A percentile compares a stretch with the other conserved stretches of the same genome.
Evolutionary conservation across 23 tunicate genomes (phyloP).

Genomic region (Trididemnum clinides): DNA sequence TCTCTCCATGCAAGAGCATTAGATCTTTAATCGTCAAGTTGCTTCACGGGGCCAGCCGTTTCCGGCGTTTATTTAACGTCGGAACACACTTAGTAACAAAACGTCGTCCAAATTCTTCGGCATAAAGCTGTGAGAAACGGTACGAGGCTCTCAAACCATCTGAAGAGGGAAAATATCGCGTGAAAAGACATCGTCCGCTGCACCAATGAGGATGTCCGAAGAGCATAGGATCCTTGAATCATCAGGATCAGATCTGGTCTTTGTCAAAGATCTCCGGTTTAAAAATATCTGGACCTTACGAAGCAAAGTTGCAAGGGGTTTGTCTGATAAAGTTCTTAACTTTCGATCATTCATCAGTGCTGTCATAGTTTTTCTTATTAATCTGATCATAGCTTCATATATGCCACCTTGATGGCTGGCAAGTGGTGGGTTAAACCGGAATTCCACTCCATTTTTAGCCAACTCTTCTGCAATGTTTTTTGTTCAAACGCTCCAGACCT

Average conservation of each 20-base stretch:
- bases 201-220: background rate
- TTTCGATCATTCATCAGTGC: background rate
- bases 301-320: background rate
- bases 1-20: too few species aligned
- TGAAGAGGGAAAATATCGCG: background rate
- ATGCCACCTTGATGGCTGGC: background rate
- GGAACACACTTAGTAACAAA: too few species aligned
- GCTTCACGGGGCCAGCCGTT: too few species aligned
- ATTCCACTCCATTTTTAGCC: background rate
- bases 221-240: background rate
- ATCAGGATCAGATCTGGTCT: background rate
- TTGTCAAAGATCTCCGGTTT: background rate
- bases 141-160: background rate
- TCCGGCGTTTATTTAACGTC: too few species aligned
- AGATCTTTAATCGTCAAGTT: too few species aligned
- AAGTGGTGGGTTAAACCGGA: background rate
- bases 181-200: background rate
- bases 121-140: background rate
- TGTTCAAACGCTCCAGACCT: background rate
- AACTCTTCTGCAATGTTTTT: background rate
- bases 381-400: background rate
- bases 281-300: background rate
- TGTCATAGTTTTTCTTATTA: background rate
- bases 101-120: background rate
- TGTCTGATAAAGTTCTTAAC: background rate